Conservation (phyloP, 1,140 invertebrate species). For the Trialeurodes vaporariorum region DNA sequence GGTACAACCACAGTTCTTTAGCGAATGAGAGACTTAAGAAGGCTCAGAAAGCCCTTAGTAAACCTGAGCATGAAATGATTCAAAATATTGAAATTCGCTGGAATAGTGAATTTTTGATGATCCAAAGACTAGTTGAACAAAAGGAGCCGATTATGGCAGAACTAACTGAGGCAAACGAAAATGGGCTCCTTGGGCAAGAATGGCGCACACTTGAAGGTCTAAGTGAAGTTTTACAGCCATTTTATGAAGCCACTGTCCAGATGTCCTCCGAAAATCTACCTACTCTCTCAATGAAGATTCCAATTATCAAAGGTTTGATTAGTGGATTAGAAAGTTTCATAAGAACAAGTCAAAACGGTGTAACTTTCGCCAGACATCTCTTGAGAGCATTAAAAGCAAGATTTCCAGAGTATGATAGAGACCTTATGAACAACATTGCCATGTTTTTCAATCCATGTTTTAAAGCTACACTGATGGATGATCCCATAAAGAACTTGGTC, state of each 20-base stretch:
- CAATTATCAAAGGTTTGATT: slow-evolving; percentile 5
- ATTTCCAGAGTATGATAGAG: background rate
- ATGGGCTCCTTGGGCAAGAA: background rate
- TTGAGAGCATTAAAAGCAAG: slow-evolving; percentile 5
- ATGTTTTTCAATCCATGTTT: slow-evolving; percentile 7
- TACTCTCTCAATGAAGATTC: slow-evolving; percentile 10
- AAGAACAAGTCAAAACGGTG: background rate
- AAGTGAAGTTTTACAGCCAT: background rate
- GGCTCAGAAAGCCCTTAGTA: slow-evolving; percentile 18
- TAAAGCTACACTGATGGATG: slow-evolving; percentile 2
- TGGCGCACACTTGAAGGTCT: background rate
- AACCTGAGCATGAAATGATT: slow-evolving; percentile 21
- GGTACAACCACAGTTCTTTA: slow-evolving; percentile 13
- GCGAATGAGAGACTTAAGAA: slow-evolving; percentile 15
- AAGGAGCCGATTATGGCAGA: slow-evolving; percentile 18
- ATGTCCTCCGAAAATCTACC: background rate
- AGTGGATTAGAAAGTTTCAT: slow-evolving; percentile 8
- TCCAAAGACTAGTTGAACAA: slow-evolving; percentile 20
- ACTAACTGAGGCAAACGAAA: slow-evolving; percentile 5
- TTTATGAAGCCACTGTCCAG: slow-evolving; percentile 10
- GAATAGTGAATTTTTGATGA: slow-evolving; percentile 25
- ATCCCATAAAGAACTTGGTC: background rate
- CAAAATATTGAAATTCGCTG: slow-evolving; percentile 24
- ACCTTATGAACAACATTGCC: slow-evolving; percentile 4
- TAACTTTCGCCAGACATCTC: slow-evolving; percentile 1